A percentile compares a stretch with the other conserved stretches of the same genome.
phyloP scores from a whole-genome alignment of 2,888 invertebrate genomes.

The Tuberolachnus salignus region DNA sequence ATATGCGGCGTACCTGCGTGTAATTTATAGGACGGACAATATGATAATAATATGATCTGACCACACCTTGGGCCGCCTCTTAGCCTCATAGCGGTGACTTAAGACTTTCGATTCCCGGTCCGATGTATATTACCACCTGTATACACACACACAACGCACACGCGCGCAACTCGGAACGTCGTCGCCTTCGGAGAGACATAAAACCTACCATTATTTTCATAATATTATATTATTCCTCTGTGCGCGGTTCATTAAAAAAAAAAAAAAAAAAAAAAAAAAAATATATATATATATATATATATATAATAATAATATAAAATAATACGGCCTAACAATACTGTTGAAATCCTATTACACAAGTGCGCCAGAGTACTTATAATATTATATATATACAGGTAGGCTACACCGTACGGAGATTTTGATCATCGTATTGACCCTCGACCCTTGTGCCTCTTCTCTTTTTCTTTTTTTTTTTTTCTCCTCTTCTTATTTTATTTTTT shows the following conservation, averaged over 20 bases:
- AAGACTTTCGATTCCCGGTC: slow-evolving; percentile 30
- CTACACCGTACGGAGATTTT: slow-evolving; percentile 28
- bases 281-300: too few relatives aligned
- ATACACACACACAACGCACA: background rate
- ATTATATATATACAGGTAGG: too few relatives aligned
- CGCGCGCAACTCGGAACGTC: slow-evolving; percentile 13
- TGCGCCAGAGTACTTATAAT: background rate
- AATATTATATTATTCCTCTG: slow-evolving; percentile 6
- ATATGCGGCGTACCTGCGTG: background rate
- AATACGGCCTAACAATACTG: slow-evolving; percentile 23
- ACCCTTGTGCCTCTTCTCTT: slow-evolving; percentile 12
- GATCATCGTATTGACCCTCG: slow-evolving; percentile 45
- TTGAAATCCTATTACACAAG: slow-evolving; percentile 45
- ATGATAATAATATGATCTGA: slow-evolving; percentile 18
- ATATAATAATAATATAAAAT: background rate
- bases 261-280: slow-evolving; percentile 7
- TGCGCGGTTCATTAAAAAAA: slow-evolving; percentile 29
- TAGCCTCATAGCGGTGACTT: background rate
- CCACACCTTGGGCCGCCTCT: slow-evolving; percentile 26
- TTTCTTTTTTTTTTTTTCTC: background rate
- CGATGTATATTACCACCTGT: background rate
- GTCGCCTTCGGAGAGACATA: slow-evolving; percentile 22
- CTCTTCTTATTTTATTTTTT: slow-evolving; percentile 21
- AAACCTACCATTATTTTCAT: slow-evolving; percentile 33
- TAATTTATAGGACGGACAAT: slow-evolving; percentile 34